Conservation (phyloP, 2,797 vertebrate species). For the Pangasius djambal region DNA sequence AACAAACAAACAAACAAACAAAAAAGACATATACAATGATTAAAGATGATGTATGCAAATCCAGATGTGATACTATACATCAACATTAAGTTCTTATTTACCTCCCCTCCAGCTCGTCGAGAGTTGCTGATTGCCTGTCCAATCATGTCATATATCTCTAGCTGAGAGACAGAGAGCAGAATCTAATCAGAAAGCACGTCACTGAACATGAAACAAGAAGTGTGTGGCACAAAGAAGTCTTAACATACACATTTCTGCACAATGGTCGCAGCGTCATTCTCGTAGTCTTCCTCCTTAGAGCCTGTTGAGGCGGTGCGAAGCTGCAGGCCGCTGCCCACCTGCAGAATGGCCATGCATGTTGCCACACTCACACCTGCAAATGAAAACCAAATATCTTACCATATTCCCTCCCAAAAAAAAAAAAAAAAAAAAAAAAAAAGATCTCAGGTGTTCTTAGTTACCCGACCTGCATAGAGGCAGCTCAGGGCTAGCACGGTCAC, state of each 20-base stretch:
- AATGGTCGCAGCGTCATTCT: conserved; percentile 96
- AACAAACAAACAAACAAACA: conserved; percentile 15
- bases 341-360: conserved; percentile 97
- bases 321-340: conserved; percentile 92
- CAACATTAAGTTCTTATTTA: conserved; percentile 64
- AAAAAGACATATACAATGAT: background rate
- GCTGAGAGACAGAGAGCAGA: conserved; percentile 67
- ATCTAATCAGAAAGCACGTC: background rate
- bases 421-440: background rate
- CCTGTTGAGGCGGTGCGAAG: conserved; percentile 91
- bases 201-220: background rate
- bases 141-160: conserved; percentile 99
- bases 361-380: conserved; percentile 95
- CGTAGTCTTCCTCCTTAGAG: conserved; percentile 97
- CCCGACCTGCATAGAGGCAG: conserved; percentile 95
- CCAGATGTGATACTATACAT: background rate
- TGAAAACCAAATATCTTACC: background rate
- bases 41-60: background rate
- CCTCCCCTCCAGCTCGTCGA: conserved; percentile 95
- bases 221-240: background rate
- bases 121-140: conserved; percentile 96
- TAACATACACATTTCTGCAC: conserved; percentile 98
- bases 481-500: conserved; percentile 97
- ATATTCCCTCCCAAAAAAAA: background rate
- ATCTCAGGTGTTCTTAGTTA: background rate